Base-by-base conservation (phyloP, 2,113 vertebrate genomes). In the Ochotona princeps region DNA sequence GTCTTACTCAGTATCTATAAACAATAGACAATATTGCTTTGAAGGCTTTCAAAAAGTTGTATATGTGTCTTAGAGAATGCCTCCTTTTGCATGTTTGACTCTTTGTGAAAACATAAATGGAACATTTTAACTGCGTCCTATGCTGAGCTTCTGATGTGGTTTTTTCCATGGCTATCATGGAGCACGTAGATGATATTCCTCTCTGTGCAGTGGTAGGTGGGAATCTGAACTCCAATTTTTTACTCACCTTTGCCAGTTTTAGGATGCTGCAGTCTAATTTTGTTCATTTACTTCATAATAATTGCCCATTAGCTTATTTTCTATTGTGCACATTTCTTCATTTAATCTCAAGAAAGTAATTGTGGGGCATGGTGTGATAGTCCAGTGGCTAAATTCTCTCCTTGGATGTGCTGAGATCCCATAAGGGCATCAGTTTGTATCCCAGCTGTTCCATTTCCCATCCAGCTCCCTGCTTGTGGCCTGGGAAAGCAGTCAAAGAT, bases 291-390 rank as follows among this genome's bases (percentile, higher is more conserved):
- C 32, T 91, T 89, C 32, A 72, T 81, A 44, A 73, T 47, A 79
- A 66, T 83, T 63, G 20, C 80, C 74, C 18, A 17, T 92, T 79
- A 74, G 20, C 32, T 78, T 87, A 57, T 75, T 83, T 92, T 47
- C 38, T 11, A 5, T 63, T 92, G 67, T 21, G 17, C 67, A 12
- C 23, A 35, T 89, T 93, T 89, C 35, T 57, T 79, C 89, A 76
- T 67, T 92, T 87, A 87, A 81, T 88, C 89, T 69, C 25, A 81
- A 80, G 21, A 95, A 83, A 10, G 7, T 70, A 65, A 20, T 61
- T 92, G 28, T 15, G 30, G 38, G 38, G 38, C 38, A 44, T 44
- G 38, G 38, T 44, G 38, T 44, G 38, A 44, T 44, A 44, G 38
- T 44, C 38, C 38, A 44, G 38, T 44, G 3, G 3, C 38, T 44